Conservation (phyloP, 1,140 invertebrate genomes). For the Rhizoglyphus robini region DNA sequence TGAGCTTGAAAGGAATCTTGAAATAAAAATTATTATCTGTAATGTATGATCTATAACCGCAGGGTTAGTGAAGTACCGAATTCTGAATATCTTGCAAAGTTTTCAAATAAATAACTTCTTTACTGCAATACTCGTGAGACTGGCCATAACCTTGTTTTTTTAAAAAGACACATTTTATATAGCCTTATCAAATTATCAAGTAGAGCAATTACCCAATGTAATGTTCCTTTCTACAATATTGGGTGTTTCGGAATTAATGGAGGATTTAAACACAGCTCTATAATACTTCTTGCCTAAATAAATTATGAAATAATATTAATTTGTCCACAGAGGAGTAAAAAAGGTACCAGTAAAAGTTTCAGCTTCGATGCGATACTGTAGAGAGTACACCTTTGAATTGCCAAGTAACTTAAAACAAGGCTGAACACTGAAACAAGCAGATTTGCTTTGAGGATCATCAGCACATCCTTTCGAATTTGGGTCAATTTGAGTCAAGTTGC, state of each 20-base stretch:
- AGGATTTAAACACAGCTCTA: conserved; percentile 51
- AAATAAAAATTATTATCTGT: conserved; percentile 19
- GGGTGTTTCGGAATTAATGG: conserved; percentile 27
- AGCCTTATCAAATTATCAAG: conserved; percentile 7
- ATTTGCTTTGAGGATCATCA: conserved; percentile 46
- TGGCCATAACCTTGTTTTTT: background rate
- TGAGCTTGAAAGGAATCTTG: conserved; percentile 50
- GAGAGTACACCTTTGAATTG: conserved; percentile 30
- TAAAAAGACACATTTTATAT: too few species aligned
- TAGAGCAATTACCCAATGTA: conserved; percentile 17
- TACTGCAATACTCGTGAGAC: conserved; percentile 43
- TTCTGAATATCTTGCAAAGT: conserved; percentile 28
- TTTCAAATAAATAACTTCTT: conserved; percentile 62
- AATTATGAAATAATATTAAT: too few species aligned
- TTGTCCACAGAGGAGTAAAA: too few species aligned
- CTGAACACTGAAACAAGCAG: conserved; percentile 73
- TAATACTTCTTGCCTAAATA: conserved; percentile 65
- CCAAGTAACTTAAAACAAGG: conserved; percentile 64
- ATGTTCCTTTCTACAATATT: conserved; percentile 34
- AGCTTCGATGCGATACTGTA: conserved; percentile 65
- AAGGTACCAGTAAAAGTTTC: conserved; percentile 49
- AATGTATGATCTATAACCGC: too few species aligned
- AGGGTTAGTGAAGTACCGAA: conserved; percentile 23
- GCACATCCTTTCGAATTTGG: conserved; percentile 55
- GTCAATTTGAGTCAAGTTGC: conserved; percentile 57